phyloP scores from a whole-genome alignment of 2,888 invertebrate genomes.

The Brenthis hecate region DNA sequence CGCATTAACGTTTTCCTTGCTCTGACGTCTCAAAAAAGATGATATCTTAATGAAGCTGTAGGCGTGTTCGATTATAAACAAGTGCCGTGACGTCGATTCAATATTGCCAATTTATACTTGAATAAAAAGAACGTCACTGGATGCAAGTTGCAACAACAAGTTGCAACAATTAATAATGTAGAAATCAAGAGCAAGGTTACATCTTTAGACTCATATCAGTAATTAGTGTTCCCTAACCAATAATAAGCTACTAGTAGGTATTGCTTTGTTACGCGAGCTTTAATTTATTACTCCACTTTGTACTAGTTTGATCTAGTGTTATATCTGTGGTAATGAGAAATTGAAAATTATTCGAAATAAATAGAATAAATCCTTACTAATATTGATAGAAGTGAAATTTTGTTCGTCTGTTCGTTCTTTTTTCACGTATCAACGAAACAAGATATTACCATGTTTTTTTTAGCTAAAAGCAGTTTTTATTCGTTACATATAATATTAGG shows the following conservation, averaged over 20 bases:
- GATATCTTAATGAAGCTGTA: background rate
- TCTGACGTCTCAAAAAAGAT: constrained; percentile 6
- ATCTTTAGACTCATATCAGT: constrained; percentile 15
- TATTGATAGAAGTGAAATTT: no score
- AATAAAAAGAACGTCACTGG: constrained; percentile 33
- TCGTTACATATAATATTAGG: no score
- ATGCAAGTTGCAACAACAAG: constrained; percentile 17
- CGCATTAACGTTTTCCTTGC: background rate
- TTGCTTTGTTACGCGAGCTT: background rate
- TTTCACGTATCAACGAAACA: no score
- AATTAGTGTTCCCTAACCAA: background rate
- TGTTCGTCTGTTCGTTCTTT: no score
- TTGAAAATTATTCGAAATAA: no score
- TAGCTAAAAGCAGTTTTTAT: no score
- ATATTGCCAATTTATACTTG: constrained; percentile 27
- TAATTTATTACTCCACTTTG: background rate
- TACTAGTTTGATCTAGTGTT: no score
- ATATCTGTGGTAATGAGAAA: no score
- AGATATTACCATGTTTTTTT: no score
- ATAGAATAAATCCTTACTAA: no score
- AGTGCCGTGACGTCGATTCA: constrained; percentile 20
- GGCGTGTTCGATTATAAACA: constrained; percentile 21
- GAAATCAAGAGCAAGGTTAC: constrained; percentile 43
- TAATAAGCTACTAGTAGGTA: no score
- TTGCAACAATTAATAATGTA: constrained; percentile 24